phyloP scores from a whole-genome alignment of 35 echinoderm and acorn worm species.

The Heliocidaris erythrogramma region DNA sequence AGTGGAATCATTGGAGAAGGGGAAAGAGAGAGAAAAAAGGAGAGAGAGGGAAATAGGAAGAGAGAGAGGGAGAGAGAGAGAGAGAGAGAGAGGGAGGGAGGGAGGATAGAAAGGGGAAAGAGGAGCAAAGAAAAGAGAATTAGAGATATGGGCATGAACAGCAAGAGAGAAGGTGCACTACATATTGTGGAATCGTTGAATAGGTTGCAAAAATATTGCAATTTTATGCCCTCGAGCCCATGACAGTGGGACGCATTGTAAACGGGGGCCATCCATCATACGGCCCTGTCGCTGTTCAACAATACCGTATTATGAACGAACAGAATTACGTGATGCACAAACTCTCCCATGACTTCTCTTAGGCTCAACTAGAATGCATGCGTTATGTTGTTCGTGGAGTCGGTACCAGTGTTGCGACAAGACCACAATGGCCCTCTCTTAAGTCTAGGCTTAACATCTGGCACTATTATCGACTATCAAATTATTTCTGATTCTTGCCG shows the following conservation, averaged over 20 bases:
- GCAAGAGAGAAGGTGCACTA: not conserved
- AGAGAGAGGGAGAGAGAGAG: not conserved
- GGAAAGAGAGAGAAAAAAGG: not conserved
- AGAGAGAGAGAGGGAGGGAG: not conserved
- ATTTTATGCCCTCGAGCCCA: conserved; percentile 43
- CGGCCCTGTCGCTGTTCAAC: not conserved
- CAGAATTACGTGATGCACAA: conserved; percentile 15
- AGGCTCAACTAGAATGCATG: not conserved
- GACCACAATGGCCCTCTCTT: not conserved
- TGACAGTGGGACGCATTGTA: conserved; percentile 37
- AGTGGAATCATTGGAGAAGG: not conserved
- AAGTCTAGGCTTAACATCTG: conserved; percentile 18
- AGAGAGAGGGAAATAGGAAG: not conserved
- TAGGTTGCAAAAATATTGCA: conserved; percentile 45
- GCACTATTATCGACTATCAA: conserved; percentile 30
- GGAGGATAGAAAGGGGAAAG: no score
- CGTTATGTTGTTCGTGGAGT: not conserved
- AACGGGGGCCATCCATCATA: not conserved
- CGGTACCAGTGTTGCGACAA: not conserved
- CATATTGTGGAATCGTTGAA: not conserved
- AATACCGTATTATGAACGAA: conserved; percentile 19
- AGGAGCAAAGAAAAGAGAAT: not conserved
- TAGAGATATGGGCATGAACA: not conserved
- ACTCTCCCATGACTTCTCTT: not conserved
- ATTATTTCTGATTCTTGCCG: not conserved